Conservation (phyloP, 2,888 invertebrate species). For the Hydrotaea cyrtoneurina region DNA sequence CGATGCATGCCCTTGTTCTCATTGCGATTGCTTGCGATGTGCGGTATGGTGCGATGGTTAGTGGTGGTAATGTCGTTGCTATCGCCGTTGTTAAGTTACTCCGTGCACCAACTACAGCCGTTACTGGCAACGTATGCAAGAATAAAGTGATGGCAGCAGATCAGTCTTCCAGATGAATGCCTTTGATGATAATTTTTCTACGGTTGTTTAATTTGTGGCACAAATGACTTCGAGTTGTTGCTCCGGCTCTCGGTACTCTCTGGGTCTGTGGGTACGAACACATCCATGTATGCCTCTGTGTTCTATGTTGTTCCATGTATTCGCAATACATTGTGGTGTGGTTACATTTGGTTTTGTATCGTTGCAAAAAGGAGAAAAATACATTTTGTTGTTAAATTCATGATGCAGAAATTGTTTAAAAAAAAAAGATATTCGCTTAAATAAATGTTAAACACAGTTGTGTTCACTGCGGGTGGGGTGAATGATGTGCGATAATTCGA, state of each 20-base stretch:
- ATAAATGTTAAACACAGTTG: conserved; percentile 18
- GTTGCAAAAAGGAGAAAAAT: conserved; percentile 7
- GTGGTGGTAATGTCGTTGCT: neutral
- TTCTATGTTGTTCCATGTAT: conserved; percentile 5
- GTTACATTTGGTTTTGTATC: conserved; percentile 4
- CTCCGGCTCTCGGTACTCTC: neutral
- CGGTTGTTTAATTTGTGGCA: conserved; percentile 64
- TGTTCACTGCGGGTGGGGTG: neutral
- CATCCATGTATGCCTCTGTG: neutral
- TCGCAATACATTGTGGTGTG: conserved; percentile 4
- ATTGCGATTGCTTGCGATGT: neutral
- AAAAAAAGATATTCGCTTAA: neutral
- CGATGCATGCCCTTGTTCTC: neutral
- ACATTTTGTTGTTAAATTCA: conserved; percentile 27
- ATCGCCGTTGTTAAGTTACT: neutral
- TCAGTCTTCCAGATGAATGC: conserved; percentile 67
- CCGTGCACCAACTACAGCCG: conserved; percentile 19
- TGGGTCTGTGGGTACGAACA: neutral
- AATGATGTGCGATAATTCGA: neutral
- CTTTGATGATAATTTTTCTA: conserved; percentile 61
- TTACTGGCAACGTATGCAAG: neutral
- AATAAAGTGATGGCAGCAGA: conserved; percentile 53
- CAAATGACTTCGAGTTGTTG: conserved; percentile 55
- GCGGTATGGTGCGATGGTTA: neutral
- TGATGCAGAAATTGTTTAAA: conserved; percentile 12